phyloP scores from a whole-genome alignment of 1,140 invertebrate species.

The Drosophila persimilis region DNA sequence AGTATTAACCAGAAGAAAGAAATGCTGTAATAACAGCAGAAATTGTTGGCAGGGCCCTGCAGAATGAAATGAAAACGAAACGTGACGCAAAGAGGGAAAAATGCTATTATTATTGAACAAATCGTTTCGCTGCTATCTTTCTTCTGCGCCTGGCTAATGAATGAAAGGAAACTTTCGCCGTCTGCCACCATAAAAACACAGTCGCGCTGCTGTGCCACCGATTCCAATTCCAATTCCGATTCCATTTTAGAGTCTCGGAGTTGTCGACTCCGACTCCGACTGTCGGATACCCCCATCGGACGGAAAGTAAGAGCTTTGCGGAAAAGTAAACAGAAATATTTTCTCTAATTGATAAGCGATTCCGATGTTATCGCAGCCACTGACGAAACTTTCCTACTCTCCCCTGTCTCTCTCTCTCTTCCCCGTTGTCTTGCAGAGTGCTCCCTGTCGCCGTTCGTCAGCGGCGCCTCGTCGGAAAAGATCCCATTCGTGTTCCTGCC shows the following conservation, averaged over 20 bases:
- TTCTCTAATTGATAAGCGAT: constrained; percentile 66
- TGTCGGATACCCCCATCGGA: constrained; percentile 13
- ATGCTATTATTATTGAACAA: constrained; percentile 75
- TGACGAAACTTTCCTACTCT: constrained; percentile 57
- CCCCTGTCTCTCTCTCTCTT: constrained; percentile 2
- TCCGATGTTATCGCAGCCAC: constrained; percentile 37
- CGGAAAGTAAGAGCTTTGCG: constrained; percentile 66
- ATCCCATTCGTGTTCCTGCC: constrained; percentile 94
- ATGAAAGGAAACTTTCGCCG: constrained; percentile 79
- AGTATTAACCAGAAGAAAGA: constrained; percentile 49
- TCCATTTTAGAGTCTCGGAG: constrained; percentile 25
- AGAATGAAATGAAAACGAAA: constrained; percentile 69
- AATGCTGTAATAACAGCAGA: constrained; percentile 75
- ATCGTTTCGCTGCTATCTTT: constrained; percentile 50
- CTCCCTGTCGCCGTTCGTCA: constrained; percentile 90
- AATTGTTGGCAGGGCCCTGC: constrained; percentile 62
- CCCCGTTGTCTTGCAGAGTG: constrained; percentile 87
- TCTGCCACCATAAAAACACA: constrained; percentile 51
- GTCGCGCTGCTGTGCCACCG: constrained; percentile 4
- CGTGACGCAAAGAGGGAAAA: constrained; percentile 70
- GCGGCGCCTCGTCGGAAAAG: constrained; percentile 88
- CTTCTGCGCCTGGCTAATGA: constrained; percentile 48
- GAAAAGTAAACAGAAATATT: constrained; percentile 53
- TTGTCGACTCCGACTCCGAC: too few relatives aligned
- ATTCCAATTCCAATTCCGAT: constrained; percentile 20